Base-by-base conservation (phyloP, 2,113 vertebrate species). In the Edolisoma coerulescens region DNA sequence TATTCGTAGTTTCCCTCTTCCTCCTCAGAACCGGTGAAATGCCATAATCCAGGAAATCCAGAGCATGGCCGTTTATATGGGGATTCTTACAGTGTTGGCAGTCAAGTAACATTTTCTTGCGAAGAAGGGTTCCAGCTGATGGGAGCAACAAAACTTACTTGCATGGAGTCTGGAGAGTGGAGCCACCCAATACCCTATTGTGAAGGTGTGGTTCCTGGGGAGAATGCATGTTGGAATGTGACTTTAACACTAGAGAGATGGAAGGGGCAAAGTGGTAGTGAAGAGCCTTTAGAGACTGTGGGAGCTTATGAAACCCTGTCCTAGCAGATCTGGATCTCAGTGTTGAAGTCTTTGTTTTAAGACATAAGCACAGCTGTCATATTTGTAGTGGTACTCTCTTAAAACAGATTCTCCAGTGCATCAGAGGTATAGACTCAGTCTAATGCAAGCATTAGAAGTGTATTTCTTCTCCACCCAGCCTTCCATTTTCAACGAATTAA, bases 11-110 rank as follows among this genome's bases (percentile, higher is more conserved):
- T 95, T 95, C 64, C 91, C 71, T 96, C 57, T 92, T 97, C 61
- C 54, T 95, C 84, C 87, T 90, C 95, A 99, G 99, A 99, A 96
- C 99, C 99, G 0, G 95, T 99, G 50, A 99, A 98, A 90, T 99
- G 99, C 93, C 95, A 52, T 89, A 97, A 98, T 94, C 99, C 99
- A 3, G 98, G 97, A 84, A 96, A 96, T 69, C 99, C 98, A 45
- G 98, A 99, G 57, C 98, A 99, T 7, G 99, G 99, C n/a, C 97
- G 80, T 68, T 97, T 98, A 63, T 96, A 97, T 0, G 99, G 99
- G 24, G 96, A 96, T 76, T 97, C 87, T 95, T 99, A 98, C 45
- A 98, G 97, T 54, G 98, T 99, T 97, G 99, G 99, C 47, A 97
- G 98, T 12, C 93, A 98, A 92, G 97, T 99, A 37, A 97, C 86